These are phyloP conservation scores for Eristalinus aeneus DNA, from an alignment of 2,888 invertebrate genomes.

Conservation along the genomic window DNA sequence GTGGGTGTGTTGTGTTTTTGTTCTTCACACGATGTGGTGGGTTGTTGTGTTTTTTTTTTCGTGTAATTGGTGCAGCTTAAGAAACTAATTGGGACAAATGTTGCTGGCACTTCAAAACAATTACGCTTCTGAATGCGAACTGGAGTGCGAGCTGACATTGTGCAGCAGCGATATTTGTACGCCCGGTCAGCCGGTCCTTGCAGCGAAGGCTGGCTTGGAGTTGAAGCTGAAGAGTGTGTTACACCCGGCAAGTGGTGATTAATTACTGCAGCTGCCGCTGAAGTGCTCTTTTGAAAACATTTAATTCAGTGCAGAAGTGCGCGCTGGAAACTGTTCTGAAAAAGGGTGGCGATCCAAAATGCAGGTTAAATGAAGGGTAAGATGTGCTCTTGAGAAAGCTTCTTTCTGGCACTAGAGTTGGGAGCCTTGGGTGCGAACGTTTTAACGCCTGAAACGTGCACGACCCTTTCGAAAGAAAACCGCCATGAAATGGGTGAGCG, in stretches of 20 bases:
- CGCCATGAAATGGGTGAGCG: not conserved
- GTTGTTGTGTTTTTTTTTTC: not conserved
- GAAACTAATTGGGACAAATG: slow-evolving; percentile 36
- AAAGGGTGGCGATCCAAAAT: too few species aligned
- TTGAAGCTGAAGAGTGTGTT: not conserved
- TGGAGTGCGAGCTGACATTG: slow-evolving; percentile 15
- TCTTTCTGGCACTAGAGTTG: not conserved
- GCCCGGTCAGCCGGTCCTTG: not conserved
- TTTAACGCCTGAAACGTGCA: not conserved
- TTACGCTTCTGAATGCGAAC: slow-evolving; percentile 10
- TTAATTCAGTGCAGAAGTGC: not conserved
- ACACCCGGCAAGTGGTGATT: not conserved
- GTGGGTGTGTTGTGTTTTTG: not conserved
- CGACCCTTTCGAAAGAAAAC: not conserved
- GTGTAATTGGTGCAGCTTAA: slow-evolving; percentile 1
- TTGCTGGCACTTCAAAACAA: slow-evolving; percentile 13
- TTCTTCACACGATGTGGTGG: not conserved
- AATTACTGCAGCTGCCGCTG: not conserved
- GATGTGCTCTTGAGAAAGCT: not conserved
- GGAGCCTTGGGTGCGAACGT: not conserved
- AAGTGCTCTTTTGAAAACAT: not conserved
- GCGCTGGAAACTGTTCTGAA: not conserved
- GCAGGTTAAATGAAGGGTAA: not conserved
- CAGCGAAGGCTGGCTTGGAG: not conserved
- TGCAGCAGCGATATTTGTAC: not conserved